phyloP scores from a whole-genome alignment of 2,113 vertebrate genomes.

The Glaucomys volans region DNA sequence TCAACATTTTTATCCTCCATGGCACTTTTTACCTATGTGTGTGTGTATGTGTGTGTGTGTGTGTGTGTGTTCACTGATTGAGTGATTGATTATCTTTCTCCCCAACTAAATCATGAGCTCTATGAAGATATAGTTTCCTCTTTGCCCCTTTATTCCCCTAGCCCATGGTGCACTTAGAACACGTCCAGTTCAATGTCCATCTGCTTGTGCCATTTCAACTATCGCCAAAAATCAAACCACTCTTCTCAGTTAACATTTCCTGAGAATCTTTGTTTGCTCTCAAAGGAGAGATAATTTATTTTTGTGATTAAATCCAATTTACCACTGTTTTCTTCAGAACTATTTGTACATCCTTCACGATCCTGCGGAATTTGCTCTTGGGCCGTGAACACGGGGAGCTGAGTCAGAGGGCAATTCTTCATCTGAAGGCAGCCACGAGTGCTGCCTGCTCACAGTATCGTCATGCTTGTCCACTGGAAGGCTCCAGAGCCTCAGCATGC shows the following conservation, averaged over 20 bases:
- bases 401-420: neutral
- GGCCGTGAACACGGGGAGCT: neutral
- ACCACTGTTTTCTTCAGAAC: constrained; percentile 32
- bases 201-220: neutral
- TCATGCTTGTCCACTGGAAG: neutral
- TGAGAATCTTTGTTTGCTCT: neutral
- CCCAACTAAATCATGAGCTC: neutral
- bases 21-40: neutral
- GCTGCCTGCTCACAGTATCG: neutral
- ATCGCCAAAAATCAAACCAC: neutral
- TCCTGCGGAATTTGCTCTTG: constrained; percentile 61
- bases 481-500: neutral
- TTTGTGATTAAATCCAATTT: constrained; percentile 13
- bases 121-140: neutral
- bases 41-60: no score
- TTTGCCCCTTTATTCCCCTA: neutral
- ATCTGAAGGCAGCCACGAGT: neutral
- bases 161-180: neutral
- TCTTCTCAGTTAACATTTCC: neutral
- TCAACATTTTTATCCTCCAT: neutral
- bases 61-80: neutral
- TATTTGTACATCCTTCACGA: neutral
- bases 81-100: neutral
- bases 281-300: neutral
- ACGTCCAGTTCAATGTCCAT: neutral